phyloP scores from a whole-genome alignment of 2,113 vertebrate genomes.

The Lamprotornis superbus region DNA sequence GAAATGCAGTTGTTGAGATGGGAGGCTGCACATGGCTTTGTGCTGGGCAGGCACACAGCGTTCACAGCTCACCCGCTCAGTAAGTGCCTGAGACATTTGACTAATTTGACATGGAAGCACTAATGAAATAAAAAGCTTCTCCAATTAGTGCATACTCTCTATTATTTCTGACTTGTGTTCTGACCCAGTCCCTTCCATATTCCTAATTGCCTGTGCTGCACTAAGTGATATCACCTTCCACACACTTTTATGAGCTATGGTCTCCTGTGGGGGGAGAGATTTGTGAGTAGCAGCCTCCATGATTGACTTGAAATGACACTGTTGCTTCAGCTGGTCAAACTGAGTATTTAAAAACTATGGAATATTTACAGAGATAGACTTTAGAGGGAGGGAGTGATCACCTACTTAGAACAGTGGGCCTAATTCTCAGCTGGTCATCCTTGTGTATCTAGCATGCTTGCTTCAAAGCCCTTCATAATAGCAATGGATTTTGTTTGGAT shows the following conservation, averaged over 20 bases:
- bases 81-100: constrained; percentile 44
- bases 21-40: background rate
- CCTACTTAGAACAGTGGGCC: background rate
- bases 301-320: constrained; percentile 46
- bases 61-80: background rate
- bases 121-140: constrained; percentile 72
- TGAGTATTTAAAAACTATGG: background rate
- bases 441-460: background rate
- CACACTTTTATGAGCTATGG: background rate
- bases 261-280: background rate
- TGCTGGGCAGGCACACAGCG: background rate
- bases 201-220: constrained; percentile 52
- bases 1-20: background rate
- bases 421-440: background rate
- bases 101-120: constrained; percentile 69
- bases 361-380: background rate
- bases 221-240: constrained; percentile 38
- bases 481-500: background rate
- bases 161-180: constrained; percentile 70
- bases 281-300: background rate
- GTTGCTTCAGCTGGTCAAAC: constrained; percentile 45
- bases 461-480: background rate
- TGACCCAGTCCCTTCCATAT: constrained; percentile 64
- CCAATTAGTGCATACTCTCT: constrained; percentile 61
- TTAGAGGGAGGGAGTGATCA: background rate